Evolutionary conservation across 2,797 vertebrate genomes (phyloP), one percentile per base, ranked within the genome.

Genomic region (Parambassis ranga): DNA sequence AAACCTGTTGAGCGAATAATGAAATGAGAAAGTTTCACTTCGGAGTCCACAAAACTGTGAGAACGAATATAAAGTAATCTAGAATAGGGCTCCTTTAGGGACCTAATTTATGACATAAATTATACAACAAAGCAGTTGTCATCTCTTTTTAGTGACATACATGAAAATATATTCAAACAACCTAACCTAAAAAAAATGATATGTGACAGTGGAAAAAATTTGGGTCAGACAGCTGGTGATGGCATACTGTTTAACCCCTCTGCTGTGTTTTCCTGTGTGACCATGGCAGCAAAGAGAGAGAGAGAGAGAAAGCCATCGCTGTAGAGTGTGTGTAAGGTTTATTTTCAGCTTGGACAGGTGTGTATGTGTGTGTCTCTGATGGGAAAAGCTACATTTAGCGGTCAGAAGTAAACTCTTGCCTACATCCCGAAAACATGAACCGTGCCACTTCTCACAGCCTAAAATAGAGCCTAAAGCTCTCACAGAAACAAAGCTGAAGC

Each of bases 341-440:
- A 65, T 71, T 78, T 75, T 72, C 31, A 73, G 55, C 49, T 60
- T 8, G 46, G 30, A 50, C 62, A 67, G 32, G 52, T 57, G 26
- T 32, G 24, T 30, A 41, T 26, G n/a, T 30, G 26, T 18, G 44
- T 43, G 20, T 42, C 14, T 57, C n/a, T 47, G 41, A 44, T 32
- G 33, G 13, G 26, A 31, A 55, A 49, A 38, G 31, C 18, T 28
- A 19, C 2, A 31, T 46, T 20, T 2, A 27, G 35, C 23, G 50
- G 33, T 11, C 24, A 65, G 2, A 51, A 20, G 55, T 35, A 43
- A 19, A 53, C 2, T 24, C 15, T 46, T 20, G 0, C 16, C 46
- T 26, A 36, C 46, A 51, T 18, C 38, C 15, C 7, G 6, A 53
- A 13, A 37, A 33, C n/a, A 24, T 43, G 27, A 70, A 51, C 32